phyloP scores from a whole-genome alignment of 2,888 invertebrate species.

The Sinotaia quadrata region DNA sequence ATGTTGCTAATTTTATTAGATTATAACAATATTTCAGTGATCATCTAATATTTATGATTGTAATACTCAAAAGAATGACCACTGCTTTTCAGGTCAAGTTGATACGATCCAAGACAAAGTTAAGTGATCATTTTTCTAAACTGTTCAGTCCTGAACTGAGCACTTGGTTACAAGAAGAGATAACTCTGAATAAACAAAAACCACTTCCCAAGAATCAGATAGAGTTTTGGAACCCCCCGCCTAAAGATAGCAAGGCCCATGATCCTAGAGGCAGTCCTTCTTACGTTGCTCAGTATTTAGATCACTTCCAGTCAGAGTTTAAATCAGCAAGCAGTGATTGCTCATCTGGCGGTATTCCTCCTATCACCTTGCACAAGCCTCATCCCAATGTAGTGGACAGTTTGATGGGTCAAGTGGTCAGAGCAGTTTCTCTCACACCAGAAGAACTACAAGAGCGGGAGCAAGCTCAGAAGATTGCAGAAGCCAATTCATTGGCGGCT shows the following conservation, averaged over 20 bases:
- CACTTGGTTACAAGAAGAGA: constrained; percentile 66
- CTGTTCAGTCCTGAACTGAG: constrained; percentile 62
- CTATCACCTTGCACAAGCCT: constrained; percentile 51
- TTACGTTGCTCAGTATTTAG: constrained; percentile 60
- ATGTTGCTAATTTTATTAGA: no score
- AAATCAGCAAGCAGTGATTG: not conserved
- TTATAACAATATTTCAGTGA: no score
- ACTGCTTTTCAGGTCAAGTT: no score
- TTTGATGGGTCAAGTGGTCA: constrained; percentile 37
- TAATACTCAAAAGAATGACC: no score
- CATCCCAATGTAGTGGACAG: constrained; percentile 67
- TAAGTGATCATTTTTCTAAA: constrained; percentile 52
- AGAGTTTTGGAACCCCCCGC: constrained; percentile 65
- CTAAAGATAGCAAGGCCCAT: constrained; percentile 39
- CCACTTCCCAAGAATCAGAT: constrained; percentile 56
- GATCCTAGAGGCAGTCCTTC: constrained; percentile 67
- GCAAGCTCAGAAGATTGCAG: not conserved
- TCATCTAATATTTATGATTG: no score
- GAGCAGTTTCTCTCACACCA: constrained; percentile 22
- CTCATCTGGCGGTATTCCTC: not conserved
- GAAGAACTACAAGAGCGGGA: constrained; percentile 34
- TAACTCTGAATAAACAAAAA: constrained; percentile 60
- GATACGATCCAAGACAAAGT: constrained; percentile 59
- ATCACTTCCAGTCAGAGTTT: constrained; percentile 34
- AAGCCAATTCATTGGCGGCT: not conserved